These are phyloP conservation scores for Drosophila lini DNA, from an alignment of 1,140 invertebrate genomes.

Conservation along the genomic window DNA sequence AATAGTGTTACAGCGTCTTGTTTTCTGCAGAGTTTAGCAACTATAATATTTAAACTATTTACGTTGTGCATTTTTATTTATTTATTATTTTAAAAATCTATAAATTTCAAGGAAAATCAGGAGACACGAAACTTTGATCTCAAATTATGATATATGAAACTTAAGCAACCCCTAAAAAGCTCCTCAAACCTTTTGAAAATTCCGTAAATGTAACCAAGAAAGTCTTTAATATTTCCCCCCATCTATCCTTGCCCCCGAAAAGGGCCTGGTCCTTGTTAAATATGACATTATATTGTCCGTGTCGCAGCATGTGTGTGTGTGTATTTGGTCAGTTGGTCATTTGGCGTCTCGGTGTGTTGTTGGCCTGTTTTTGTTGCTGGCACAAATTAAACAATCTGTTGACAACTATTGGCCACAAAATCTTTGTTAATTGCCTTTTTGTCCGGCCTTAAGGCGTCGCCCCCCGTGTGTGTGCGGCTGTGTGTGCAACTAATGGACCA, in stretches of 20 bases:
- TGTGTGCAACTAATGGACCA: conserved; percentile 41
- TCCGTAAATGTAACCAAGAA: not conserved
- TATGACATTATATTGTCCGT: conserved; percentile 25
- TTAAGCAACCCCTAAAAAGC: not conserved
- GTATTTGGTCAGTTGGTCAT: conserved; percentile 38
- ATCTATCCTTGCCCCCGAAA: too few relatives aligned
- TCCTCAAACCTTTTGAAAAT: not conserved
- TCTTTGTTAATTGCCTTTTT: conserved; percentile 69
- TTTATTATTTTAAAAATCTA: too few relatives aligned
- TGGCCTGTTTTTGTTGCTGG: conserved; percentile 9
- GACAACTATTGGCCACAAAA: conserved; percentile 67
- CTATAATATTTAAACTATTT: too few relatives aligned
- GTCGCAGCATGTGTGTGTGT: conserved; percentile 26
- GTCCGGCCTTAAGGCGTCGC: conserved; percentile 35
- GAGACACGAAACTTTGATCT: too few relatives aligned
- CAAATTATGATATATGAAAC: too few relatives aligned
- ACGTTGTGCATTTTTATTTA: too few relatives aligned
- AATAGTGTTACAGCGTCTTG: too few relatives aligned
- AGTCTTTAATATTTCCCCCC: conserved; percentile 3
- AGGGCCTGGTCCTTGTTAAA: conserved; percentile 2
- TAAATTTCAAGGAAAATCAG: too few relatives aligned
- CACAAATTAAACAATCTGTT: conserved; percentile 65
- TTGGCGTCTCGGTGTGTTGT: conserved; percentile 18
- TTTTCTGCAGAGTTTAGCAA: too few relatives aligned
- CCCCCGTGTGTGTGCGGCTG: not conserved